Evolutionary conservation across 1,140 invertebrate genomes (phyloP).

Genomic region (Chelonus insularis): DNA sequence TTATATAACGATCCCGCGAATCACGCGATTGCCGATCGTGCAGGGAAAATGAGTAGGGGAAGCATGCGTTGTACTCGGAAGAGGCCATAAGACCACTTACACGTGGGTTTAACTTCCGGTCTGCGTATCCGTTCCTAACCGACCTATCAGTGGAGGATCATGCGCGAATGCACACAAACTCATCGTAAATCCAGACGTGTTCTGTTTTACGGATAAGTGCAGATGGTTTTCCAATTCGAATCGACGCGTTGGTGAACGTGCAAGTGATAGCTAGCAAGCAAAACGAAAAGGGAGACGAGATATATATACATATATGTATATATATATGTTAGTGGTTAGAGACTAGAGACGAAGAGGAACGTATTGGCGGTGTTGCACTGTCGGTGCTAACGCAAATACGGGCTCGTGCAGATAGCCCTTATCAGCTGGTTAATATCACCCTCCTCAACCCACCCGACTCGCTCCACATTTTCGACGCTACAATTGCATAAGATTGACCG

Average conservation of each 20-base stretch:
- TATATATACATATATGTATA: too few species aligned
- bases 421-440: slow-evolving; percentile 33
- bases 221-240: slow-evolving; percentile 31
- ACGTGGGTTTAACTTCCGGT: slow-evolving; percentile 3
- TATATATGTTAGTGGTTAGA: too few species aligned
- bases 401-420: slow-evolving; percentile 36
- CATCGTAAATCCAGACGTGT: slow-evolving; percentile 17
- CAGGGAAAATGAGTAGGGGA: slow-evolving; percentile 1
- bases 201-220: slow-evolving; percentile 21
- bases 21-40: slow-evolving; percentile 7
- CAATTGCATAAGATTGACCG: slow-evolving; percentile 42
- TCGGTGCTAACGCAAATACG: slow-evolving; percentile 31
- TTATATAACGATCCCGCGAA: background rate
- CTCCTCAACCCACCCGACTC: slow-evolving; percentile 24
- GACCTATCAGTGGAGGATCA: background rate
- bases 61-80: slow-evolving; percentile 1
- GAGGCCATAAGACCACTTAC: background rate
- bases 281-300: background rate
- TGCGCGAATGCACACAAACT: slow-evolving; percentile 1
- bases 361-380: background rate
- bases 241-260: background rate
- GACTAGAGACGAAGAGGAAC: background rate
- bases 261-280: slow-evolving; percentile 1
- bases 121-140: slow-evolving; percentile 1
- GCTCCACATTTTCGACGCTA: slow-evolving; percentile 37